Percentiles rank a stretch among this genome's conserved stretches.
These are phyloP conservation scores for Aricia agestis DNA, from an alignment of 1,140 invertebrate genomes.

Conservation along the genomic window DNA sequence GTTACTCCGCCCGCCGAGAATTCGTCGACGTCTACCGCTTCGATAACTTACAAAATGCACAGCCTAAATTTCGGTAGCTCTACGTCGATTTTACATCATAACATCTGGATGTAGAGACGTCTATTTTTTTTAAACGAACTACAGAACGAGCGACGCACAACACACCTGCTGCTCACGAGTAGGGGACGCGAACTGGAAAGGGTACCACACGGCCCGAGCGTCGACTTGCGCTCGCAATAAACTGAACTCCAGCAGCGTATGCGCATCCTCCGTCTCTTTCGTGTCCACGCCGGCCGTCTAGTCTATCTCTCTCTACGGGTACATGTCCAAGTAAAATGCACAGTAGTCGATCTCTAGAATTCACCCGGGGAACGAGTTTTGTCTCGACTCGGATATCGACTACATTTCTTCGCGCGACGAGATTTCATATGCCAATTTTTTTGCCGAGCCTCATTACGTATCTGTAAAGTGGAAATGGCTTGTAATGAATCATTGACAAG, in stretches of 20 bases:
- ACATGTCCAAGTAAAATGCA: slow-evolving; percentile 51
- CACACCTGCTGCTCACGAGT: slow-evolving; percentile 60
- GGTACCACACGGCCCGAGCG: slow-evolving; percentile 51
- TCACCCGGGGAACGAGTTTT: slow-evolving; percentile 64
- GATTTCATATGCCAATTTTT: slow-evolving; percentile 62
- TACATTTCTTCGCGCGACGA: slow-evolving; percentile 53
- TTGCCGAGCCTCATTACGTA: slow-evolving; percentile 20
- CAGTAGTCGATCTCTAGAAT: slow-evolving; percentile 62
- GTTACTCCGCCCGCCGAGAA: slow-evolving; percentile 56
- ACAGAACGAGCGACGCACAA: slow-evolving; percentile 44
- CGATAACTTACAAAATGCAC: slow-evolving; percentile 50
- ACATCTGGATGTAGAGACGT: slow-evolving; percentile 52
- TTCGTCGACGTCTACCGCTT: slow-evolving; percentile 45
- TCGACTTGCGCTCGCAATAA: slow-evolving; percentile 46
- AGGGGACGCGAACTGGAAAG: slow-evolving; percentile 66
- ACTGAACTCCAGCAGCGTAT: slow-evolving; percentile 57
- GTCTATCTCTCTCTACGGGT: slow-evolving; percentile 34
- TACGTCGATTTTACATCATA: slow-evolving; percentile 58
- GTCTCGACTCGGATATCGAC: slow-evolving; percentile 55
- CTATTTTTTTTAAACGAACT: slow-evolving; percentile 56
- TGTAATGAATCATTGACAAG: slow-evolving; percentile 42
- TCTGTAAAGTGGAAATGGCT: slow-evolving; percentile 45
- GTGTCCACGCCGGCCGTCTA: slow-evolving; percentile 13
- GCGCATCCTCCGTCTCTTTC: slow-evolving; percentile 53
- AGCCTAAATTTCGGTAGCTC: slow-evolving; percentile 30